Evolutionary conservation across 1,140 invertebrate species (phyloP).

Genomic region (Tetramorium alpestre): DNA sequence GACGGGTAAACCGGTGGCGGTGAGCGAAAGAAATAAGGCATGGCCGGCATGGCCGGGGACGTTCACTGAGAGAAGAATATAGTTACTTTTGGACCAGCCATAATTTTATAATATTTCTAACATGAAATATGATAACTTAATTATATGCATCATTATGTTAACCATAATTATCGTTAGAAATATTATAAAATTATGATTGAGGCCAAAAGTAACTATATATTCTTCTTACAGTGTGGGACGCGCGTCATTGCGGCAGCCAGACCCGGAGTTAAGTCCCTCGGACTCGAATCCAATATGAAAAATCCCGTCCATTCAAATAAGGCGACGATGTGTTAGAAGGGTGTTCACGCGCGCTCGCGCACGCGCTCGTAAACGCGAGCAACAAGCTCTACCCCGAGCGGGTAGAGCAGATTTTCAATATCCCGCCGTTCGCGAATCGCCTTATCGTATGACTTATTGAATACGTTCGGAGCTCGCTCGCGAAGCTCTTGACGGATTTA

Average conservation of each 20-base stretch:
- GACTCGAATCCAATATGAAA: constrained; percentile 70
- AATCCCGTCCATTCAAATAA: constrained; percentile 65
- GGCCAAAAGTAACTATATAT: too few relatives aligned
- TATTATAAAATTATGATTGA: too few relatives aligned
- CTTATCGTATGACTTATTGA: constrained; percentile 58
- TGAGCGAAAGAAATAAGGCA: constrained; percentile 3
- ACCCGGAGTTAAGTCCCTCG: constrained; percentile 51
- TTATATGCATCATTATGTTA: too few relatives aligned
- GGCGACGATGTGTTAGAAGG: not conserved
- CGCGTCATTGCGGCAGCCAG: not conserved
- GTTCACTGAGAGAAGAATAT: too few relatives aligned
- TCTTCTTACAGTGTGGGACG: too few relatives aligned
- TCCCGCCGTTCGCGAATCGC: constrained; percentile 42
- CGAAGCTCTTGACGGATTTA: constrained; percentile 14
- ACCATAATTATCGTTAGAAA: too few relatives aligned
- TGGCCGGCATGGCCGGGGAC: not conserved
- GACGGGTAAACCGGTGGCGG: constrained; percentile 13
- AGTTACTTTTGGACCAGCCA: too few relatives aligned
- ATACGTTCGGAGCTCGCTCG: constrained; percentile 6
- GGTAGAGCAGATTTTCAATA: constrained; percentile 68
- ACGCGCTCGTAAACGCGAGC: not conserved
- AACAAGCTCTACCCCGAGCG: constrained; percentile 11
- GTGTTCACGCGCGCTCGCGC: not conserved
- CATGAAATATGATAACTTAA: too few relatives aligned
- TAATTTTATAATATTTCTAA: too few relatives aligned